phyloP scores from a whole-genome alignment of 2,888 invertebrate species.

The Pseudoips prasinana region DNA sequence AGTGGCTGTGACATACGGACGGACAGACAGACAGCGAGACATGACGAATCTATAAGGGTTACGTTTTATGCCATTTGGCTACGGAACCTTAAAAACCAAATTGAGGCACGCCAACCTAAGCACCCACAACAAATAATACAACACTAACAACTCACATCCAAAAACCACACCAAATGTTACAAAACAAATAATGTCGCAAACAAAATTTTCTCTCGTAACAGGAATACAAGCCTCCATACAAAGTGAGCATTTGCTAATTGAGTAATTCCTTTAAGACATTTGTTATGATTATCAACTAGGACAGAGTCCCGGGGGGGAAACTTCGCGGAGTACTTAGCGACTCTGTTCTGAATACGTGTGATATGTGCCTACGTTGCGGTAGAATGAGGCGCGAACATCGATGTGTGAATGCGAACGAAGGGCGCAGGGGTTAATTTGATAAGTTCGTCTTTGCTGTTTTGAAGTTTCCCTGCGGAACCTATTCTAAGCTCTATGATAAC shows the following conservation, averaged over 20 bases:
- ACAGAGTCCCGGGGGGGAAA: conserved; percentile 48
- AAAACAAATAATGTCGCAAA: conserved; percentile 15
- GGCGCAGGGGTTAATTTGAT: too few species aligned
- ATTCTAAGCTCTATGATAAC: too few species aligned
- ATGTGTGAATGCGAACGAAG: conserved; percentile 21
- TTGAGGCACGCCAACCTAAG: not conserved
- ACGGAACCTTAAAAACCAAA: too few species aligned
- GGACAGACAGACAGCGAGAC: too few species aligned
- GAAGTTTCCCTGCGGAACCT: too few species aligned
- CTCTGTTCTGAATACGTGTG: conserved; percentile 49
- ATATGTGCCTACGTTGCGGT: conserved; percentile 34
- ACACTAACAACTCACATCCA: not conserved
- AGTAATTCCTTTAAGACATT: conserved; percentile 63
- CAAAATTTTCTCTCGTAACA: conserved; percentile 22
- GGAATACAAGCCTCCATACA: conserved; percentile 25
- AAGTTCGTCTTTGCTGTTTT: too few species aligned
- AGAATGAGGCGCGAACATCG: conserved; percentile 18
- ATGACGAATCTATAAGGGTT: too few species aligned
- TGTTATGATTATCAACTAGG: conserved; percentile 62
- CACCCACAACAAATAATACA: not conserved
- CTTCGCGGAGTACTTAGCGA: conserved; percentile 54
- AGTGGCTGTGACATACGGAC: too few species aligned
- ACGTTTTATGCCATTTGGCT: too few species aligned
- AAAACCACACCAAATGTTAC: not conserved
- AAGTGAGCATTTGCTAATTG: conserved; percentile 51